Evolutionary conservation across 2,888 invertebrate species (phyloP), one percentile per base, ranked within the genome.

Genomic region (Heliconius aoede): DNA sequence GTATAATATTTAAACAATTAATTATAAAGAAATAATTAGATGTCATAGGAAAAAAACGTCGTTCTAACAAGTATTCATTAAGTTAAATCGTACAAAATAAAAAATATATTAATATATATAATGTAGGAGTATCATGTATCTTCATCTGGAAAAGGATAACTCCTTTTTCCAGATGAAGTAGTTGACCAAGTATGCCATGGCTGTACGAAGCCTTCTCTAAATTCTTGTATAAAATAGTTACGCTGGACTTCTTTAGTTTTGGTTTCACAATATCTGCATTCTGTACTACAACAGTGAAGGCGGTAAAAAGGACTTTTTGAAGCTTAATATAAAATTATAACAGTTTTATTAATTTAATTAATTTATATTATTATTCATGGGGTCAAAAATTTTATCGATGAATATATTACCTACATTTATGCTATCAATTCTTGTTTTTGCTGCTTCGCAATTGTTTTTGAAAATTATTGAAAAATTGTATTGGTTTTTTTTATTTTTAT

Each of bases 131-230:
- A n/a, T n/a, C n/a, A n/a, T n/a, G n/a, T n/a, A n/a, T n/a, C n/a
- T n/a, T n/a, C n/a, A n/a, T n/a, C n/a, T n/a, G n/a, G n/a, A n/a
- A n/a, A n/a, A n/a, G n/a, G n/a, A n/a, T n/a, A n/a, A n/a, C n/a
- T n/a, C n/a, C n/a, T n/a, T n/a, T n/a, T n/a, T n/a, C n/a, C 24
- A 74, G 69, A 65, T 68, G 58, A 58, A 75, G 36, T 26, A 64
- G 24, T 76, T 73, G 46, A 69, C 36, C 64, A 72, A 72, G 51
- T 64, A 72, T 76, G 71, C 40, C n/a, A n/a, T n/a, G n/a, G n/a
- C n/a, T n/a, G n/a, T 62, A 64, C 51, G 58, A 72, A 72, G 76
- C 36, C 64, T 76, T 76, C 65, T 64, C 72, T 51, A 65, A 76
- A 76, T 76, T 58, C 72, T 74, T 74, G 46, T 46, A 46, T 28